These are phyloP conservation scores for Berghia stephanieae DNA, from an alignment of 1,140 invertebrate species.

Conservation along the genomic window DNA sequence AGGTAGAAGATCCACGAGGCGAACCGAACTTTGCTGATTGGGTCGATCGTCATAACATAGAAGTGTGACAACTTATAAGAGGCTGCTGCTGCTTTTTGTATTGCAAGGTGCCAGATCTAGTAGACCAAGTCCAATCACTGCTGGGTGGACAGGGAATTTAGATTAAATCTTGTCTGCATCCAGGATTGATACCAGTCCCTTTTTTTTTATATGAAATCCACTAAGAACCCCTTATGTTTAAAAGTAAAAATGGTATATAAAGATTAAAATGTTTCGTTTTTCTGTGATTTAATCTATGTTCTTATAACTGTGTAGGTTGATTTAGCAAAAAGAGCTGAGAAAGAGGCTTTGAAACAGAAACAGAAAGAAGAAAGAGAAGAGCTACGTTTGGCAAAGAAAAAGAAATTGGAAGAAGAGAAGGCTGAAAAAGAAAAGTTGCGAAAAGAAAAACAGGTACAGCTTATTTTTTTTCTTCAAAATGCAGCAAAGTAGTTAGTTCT, in stretches of 20 bases:
- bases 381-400: constrained; percentile 19
- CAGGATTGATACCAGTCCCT: too few relatives aligned
- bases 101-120: too few relatives aligned
- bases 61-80: too few relatives aligned
- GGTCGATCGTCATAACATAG: too few relatives aligned
- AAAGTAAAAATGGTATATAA: too few relatives aligned
- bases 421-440: constrained; percentile 21
- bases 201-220: too few relatives aligned
- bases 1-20: too few relatives aligned
- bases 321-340: constrained; percentile 15
- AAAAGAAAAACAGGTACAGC: constrained; percentile 24
- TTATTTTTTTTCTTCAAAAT: too few relatives aligned
- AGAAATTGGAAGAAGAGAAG: constrained; percentile 29
- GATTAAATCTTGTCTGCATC: neutral
- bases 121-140: neutral
- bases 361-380: constrained; percentile 8
- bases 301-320: constrained; percentile 15
- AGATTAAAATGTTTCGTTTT: neutral
- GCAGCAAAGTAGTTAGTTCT: too few relatives aligned
- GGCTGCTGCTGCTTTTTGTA: too few relatives aligned
- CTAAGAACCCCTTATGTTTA: too few relatives aligned
- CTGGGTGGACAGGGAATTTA: neutral
- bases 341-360: neutral
- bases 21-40: too few relatives aligned
- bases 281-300: neutral